Conservation (phyloP, 2,113 vertebrate genomes). For the Electrona antarctica region DNA sequence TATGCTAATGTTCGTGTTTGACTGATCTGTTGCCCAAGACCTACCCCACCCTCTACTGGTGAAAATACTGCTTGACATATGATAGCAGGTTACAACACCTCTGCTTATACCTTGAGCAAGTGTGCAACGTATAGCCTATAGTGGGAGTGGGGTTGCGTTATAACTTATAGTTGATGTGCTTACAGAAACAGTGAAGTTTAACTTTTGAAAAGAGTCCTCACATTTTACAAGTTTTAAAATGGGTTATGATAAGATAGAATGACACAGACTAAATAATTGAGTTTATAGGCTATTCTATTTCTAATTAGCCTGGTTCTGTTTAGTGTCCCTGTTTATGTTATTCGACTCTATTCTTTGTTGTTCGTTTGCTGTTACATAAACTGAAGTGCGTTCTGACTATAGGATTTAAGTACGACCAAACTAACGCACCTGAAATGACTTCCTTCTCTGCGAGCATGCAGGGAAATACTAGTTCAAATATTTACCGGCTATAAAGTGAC, state of each 20-base stretch:
- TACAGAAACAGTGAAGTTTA: background rate
- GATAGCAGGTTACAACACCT: too few species aligned
- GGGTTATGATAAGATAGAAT: too few species aligned
- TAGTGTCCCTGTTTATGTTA: background rate
- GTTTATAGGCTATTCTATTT: background rate
- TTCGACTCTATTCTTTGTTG: too few species aligned
- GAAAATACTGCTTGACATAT: background rate
- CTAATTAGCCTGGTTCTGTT: background rate
- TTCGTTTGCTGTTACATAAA: too few species aligned
- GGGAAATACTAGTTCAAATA: constrained; percentile 57
- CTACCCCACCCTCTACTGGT: constrained; percentile 5
- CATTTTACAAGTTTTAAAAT: too few species aligned
- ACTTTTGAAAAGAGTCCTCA: too few species aligned
- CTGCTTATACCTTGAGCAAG: too few species aligned
- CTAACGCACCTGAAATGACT: background rate
- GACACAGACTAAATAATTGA: too few species aligned
- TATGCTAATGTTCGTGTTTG: too few species aligned
- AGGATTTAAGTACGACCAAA: background rate
- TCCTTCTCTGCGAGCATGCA: background rate
- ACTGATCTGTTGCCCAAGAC: background rate
- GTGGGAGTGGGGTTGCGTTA: background rate
- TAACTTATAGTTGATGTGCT: too few species aligned
- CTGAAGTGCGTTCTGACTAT: too few species aligned
- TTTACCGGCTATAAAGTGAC: constrained; percentile 50
- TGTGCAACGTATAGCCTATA: too few species aligned